phyloP scores from a whole-genome alignment of 2,888 invertebrate genomes.

The Danaus chrysippus region DNA sequence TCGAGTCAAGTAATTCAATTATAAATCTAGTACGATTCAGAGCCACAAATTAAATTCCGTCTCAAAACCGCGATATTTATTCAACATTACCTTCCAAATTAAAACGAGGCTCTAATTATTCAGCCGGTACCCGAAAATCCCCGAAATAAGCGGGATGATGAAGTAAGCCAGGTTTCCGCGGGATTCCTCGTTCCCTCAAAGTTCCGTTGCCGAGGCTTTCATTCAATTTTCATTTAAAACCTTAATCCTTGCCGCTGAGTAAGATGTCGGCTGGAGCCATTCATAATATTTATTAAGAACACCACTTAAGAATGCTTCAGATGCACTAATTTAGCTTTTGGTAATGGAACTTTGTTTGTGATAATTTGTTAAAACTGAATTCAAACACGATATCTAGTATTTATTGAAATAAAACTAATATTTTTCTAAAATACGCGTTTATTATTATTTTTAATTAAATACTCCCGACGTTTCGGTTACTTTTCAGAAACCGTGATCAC shows the following conservation, averaged over 20 bases:
- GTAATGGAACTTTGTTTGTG: not conserved
- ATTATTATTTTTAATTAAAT: too few relatives aligned
- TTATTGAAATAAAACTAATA: not conserved
- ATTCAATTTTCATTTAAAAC: slow-evolving; percentile 64
- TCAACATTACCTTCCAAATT: slow-evolving; percentile 41
- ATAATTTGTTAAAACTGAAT: not conserved
- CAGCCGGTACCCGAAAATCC: slow-evolving; percentile 43
- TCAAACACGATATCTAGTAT: not conserved
- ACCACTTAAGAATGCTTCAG: slow-evolving; percentile 10
- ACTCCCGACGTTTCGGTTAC: too few relatives aligned
- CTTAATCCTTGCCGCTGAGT: slow-evolving; percentile 46
- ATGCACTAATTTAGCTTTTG: not conserved
- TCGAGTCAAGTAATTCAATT: not conserved
- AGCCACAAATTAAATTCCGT: not conserved
- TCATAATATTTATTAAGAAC: slow-evolving; percentile 28
- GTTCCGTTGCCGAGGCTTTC: slow-evolving; percentile 54
- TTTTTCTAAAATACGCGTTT: not conserved
- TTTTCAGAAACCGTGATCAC: too few relatives aligned
- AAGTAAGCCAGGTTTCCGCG: slow-evolving; percentile 42
- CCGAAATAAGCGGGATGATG: slow-evolving; percentile 40
- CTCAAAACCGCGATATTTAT: slow-evolving; percentile 23
- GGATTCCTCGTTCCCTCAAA: slow-evolving; percentile 42
- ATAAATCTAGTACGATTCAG: not conserved
- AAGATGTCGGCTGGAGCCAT: slow-evolving; percentile 32
- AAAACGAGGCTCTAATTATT: slow-evolving; percentile 53